phyloP scores from a whole-genome alignment of 2,797 vertebrate genomes.

The Sebastes minor region DNA sequence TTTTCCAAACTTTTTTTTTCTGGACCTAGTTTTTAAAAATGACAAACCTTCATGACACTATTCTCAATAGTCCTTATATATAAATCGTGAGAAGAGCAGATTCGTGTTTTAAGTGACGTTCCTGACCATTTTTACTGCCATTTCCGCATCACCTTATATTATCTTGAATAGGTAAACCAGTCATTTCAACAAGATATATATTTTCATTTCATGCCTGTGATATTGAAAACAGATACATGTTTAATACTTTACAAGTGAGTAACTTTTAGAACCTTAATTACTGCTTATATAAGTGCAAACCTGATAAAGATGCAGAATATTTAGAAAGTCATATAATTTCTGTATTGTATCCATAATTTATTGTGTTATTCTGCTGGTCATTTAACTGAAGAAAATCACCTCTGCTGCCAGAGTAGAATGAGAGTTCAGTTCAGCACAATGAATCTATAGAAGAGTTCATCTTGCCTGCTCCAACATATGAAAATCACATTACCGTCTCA shows the following conservation, averaged over 20 bases:
- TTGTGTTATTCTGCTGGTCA: neutral
- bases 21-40: neutral
- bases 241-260: no score
- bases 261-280: neutral
- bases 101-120: neutral
- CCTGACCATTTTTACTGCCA: neutral
- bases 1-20: neutral
- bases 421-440: neutral
- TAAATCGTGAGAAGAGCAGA: neutral
- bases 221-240: neutral
- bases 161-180: neutral
- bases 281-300: neutral
- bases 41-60: neutral
- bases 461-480: conserved; percentile 29
- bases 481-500: conserved; percentile 51
- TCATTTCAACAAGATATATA: neutral
- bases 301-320: neutral
- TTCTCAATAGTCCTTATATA: neutral
- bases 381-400: neutral
- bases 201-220: neutral
- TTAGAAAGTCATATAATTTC: neutral
- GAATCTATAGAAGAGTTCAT: conserved; percentile 31
- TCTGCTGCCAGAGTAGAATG: neutral
- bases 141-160: neutral
- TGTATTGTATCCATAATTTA: neutral